Evolutionary conservation across 2,113 vertebrate species (phyloP).

Genomic region (Loxodonta africana): DNA sequence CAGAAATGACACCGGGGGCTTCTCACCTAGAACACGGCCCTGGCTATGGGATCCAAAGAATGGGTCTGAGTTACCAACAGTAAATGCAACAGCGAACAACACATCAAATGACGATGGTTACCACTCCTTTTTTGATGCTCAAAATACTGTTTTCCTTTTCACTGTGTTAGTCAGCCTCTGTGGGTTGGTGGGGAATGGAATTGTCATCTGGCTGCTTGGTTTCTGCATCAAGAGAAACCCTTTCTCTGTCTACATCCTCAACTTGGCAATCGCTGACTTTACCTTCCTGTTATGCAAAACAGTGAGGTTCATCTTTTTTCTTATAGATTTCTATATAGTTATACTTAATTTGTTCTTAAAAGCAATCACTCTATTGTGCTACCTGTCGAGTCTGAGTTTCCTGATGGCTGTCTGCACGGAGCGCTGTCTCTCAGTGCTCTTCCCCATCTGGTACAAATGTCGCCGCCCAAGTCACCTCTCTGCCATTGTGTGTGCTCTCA

Average conservation of each 20-base stretch:
- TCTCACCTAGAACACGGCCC: background rate
- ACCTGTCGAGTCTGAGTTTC: background rate
- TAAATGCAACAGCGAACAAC: background rate
- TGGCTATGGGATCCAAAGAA: background rate
- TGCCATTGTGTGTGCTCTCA: background rate
- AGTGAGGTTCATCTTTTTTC: background rate
- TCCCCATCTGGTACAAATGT: slow-evolving; percentile 28
- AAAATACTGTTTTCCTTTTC: too few species aligned
- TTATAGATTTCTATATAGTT: too few species aligned
- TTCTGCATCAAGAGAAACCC: too few species aligned
- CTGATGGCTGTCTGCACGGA: slow-evolving; percentile 58
- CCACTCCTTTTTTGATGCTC: too few species aligned
- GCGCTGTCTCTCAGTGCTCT: slow-evolving; percentile 54
- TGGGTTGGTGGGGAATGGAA: too few species aligned
- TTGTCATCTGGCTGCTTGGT: too few species aligned
- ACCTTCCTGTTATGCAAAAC: background rate
- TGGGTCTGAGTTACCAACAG: background rate
- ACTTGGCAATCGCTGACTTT: slow-evolving; percentile 18
- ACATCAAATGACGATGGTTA: background rate
- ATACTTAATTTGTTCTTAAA: too few species aligned
- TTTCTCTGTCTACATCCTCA: slow-evolving; percentile 36
- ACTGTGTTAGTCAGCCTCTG: too few species aligned
- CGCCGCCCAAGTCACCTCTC: slow-evolving; percentile 21
- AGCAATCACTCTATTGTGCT: background rate
- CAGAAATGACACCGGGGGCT: background rate